Base-by-base conservation (phyloP, 2,797 vertebrate species). In the Melanotaenia maccullochi region DNA sequence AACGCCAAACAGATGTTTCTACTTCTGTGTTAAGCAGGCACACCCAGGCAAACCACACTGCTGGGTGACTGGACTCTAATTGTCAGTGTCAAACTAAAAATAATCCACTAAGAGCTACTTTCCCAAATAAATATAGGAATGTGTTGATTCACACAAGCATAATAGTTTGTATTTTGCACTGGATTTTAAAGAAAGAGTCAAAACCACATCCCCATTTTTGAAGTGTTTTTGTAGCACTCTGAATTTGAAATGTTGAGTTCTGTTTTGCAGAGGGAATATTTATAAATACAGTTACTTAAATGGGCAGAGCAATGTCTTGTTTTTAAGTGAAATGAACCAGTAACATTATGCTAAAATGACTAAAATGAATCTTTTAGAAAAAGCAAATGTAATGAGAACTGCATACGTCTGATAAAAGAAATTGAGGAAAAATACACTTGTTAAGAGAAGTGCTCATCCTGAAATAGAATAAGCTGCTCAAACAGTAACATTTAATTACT, bases 1-100 rank as follows among this genome's bases (percentile, higher is more conserved):
- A 58, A 86, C 90, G 75, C 75, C 80, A 87, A 92, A 92, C 94
- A 95, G 89, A 94, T 94, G 94, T 92, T 92, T 93, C 87, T 88
- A 87, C 73, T 89, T 90, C 71, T 89, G 84, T 79, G 85, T 86
- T 64, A 73, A 75, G 78, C 51, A 79, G 93, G 90, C 94, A 94
- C 93, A 93, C 93, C 93, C 93, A 85, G 81, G 81, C 87, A 85
- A 92, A 93, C 89, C 85, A 73, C 88, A 92, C 82, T 81, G 74
- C 83, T 92, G 90, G 87, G 87, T 90, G 87, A 90, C 86, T 91
- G 86, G 56, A 81, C 84, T 89, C 76, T 92, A 91, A 91, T 93
- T 94, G 83, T 79, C 83, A 79, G 78, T 85, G 76, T 85, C 55
- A 85, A 85, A 84, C 86, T 89, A 88, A 90, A 93, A 91, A 91